Conservation (phyloP, 2,113 vertebrate species). For the Ranitomeya variabilis region DNA sequence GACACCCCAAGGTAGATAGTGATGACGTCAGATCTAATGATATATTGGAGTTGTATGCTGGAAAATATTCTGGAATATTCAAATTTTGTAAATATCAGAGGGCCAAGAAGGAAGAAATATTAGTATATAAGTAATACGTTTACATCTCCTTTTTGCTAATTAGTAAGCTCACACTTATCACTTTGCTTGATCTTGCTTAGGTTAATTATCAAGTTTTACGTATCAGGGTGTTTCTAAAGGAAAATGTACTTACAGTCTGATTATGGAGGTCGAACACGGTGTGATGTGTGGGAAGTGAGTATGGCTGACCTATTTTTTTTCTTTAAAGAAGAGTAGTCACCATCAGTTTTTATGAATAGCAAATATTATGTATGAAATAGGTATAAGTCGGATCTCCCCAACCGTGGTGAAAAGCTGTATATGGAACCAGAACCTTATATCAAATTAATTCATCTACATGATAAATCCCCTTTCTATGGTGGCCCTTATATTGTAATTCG, state of each 20-base stretch:
- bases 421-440: neutral
- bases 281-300: neutral
- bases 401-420: neutral
- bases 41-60: too few species aligned
- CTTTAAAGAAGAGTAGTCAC: neutral
- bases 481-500: neutral
- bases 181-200: neutral
- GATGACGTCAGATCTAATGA: too few species aligned
- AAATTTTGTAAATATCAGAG: neutral
- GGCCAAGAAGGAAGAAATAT: neutral
- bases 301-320: conserved; percentile 14
- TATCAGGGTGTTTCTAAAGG: neutral
- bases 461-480: neutral
- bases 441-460: neutral
- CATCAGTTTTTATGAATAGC: neutral
- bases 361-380: neutral
- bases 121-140: neutral
- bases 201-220: neutral
- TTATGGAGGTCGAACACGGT: neutral
- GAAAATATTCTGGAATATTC: too few species aligned
- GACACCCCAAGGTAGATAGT: too few species aligned
- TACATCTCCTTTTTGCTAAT: neutral
- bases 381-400: neutral
- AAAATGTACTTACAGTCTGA: neutral
- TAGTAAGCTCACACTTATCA: neutral